These are phyloP conservation scores for Tursiops truncatus DNA, from an alignment of 2,113 vertebrate species.

Conservation along the genomic window DNA sequence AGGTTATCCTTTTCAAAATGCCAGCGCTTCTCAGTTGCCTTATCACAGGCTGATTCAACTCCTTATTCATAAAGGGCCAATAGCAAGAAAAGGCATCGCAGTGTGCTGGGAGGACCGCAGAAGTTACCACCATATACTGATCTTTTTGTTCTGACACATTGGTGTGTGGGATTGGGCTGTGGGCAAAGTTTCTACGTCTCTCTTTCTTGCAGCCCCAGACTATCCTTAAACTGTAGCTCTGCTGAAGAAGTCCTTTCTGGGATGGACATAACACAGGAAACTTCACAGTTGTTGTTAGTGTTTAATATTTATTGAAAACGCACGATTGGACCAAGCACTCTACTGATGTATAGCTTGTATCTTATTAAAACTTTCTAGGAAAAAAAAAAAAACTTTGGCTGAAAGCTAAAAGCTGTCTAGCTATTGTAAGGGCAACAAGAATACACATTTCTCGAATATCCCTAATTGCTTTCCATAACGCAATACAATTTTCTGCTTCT, in stretches of 20 bases:
- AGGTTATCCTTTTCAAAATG: slow-evolving; percentile 56
- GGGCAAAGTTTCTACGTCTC: slow-evolving; percentile 48
- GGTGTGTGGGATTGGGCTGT: slow-evolving; percentile 60
- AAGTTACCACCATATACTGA: slow-evolving; percentile 40
- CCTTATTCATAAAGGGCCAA: slow-evolving; percentile 52
- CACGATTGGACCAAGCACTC: background rate
- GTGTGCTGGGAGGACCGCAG: background rate
- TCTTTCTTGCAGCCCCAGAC: slow-evolving; percentile 44
- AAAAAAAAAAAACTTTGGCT: background rate
- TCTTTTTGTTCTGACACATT: slow-evolving; percentile 66
- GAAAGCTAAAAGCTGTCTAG: slow-evolving; percentile 39
- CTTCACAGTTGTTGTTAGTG: background rate
- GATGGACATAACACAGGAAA: slow-evolving; percentile 31
- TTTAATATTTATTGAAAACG: slow-evolving; percentile 63
- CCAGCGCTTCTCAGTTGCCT: slow-evolving; percentile 46
- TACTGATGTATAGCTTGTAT: background rate
- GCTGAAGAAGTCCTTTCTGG: slow-evolving; percentile 46
- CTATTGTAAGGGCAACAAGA: slow-evolving; percentile 7
- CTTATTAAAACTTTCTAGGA: slow-evolving; percentile 19
- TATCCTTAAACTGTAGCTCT: background rate
- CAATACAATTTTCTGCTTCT: slow-evolving; percentile 18
- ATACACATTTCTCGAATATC: slow-evolving; percentile 63
- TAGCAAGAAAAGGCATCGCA: slow-evolving; percentile 33
- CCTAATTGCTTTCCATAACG: slow-evolving; percentile 31
- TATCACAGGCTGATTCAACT: slow-evolving; percentile 50